Evolutionary conservation across 1,140 invertebrate genomes (phyloP), one percentile per base, ranked within the genome.

Genomic region (Papilio glaucus): DNA sequence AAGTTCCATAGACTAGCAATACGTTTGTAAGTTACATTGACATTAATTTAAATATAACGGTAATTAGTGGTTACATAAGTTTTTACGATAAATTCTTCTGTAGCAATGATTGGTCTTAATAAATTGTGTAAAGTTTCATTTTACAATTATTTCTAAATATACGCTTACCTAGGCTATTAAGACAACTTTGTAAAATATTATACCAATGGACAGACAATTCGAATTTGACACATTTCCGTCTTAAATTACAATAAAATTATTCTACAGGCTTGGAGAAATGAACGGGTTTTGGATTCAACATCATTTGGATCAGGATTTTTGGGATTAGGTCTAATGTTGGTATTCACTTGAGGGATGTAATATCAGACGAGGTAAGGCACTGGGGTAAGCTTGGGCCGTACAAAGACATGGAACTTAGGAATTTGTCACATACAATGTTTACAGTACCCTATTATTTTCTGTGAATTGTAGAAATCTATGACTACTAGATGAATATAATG

Each of bases 101-200:
- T 88, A 86, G 67, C n/a, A 69, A 24, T 21, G 84, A 83, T 79
- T 79, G 77, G 62, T 85, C 79, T 75, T 78, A 92, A 92, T 92
- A 92, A 92, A 92, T 85, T 86, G 77, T 90, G 84, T 87, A 85
- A 89, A 90, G 78, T 80, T 80, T 80, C 75, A 72, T 78, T 79
- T 81, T 74, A 81, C 74, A 85, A 57, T 89, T 89, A 85, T 90
- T 91, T 87, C 72, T 85, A 84, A 78, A 80, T 41, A 77, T 75
- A 81, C 81, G 71, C 29, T 74, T 72, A 39, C 38, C 37, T 77
- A 72, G 2, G 24, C 57, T 39, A 37, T 41, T 62, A 42, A 60
- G 45, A 70, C 49, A 49, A 71, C 77, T 73, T 68, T 68, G 60
- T 81, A 70, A 77, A 70, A 75, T 72, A 70, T 79, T 75, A 60